A percentile compares a stretch with the other conserved stretches of the same genome.
These are phyloP conservation scores for Microcebus ravelobensis DNA, from an alignment of 2,113 vertebrate species.

Conservation along the genomic window DNA sequence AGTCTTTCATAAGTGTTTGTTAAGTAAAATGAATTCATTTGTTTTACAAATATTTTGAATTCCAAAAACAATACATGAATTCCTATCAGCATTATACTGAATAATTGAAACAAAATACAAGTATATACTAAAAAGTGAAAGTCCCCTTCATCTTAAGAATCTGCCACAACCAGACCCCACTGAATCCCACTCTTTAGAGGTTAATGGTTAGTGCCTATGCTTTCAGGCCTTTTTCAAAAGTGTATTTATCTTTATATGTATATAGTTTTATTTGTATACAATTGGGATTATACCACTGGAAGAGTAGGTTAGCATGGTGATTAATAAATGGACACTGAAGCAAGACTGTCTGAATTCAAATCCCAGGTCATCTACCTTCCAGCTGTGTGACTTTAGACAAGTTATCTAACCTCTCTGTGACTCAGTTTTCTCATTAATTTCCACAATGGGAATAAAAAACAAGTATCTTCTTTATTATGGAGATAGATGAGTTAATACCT, in stretches of 20 bases:
- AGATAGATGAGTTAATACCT: conserved; percentile 4
- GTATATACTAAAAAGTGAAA: neutral
- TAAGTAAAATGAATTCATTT: neutral
- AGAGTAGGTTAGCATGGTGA: neutral
- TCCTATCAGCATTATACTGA: neutral
- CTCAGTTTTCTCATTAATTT: conserved; percentile 19
- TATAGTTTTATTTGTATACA: neutral
- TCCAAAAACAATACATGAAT: neutral
- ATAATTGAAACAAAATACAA: neutral
- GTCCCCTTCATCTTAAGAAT: neutral
- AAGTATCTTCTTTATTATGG: neutral
- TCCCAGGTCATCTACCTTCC: neutral
- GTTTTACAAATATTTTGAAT: neutral
- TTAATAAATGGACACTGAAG: neutral
- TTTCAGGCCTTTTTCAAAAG: neutral
- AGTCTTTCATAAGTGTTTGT: neutral
- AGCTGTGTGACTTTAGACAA: neutral
- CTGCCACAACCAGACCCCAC: neutral
- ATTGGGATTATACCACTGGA: neutral
- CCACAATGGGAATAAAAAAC: neutral
- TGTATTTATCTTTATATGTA: neutral
- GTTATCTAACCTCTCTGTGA: neutral
- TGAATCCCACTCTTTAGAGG: neutral
- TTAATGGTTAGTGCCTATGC: neutral
- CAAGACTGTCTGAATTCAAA: conserved; percentile 2